Evolutionary conservation across 1,140 invertebrate genomes (phyloP), one percentile per base, ranked within the genome.

Genomic region (Augochlora pura): DNA sequence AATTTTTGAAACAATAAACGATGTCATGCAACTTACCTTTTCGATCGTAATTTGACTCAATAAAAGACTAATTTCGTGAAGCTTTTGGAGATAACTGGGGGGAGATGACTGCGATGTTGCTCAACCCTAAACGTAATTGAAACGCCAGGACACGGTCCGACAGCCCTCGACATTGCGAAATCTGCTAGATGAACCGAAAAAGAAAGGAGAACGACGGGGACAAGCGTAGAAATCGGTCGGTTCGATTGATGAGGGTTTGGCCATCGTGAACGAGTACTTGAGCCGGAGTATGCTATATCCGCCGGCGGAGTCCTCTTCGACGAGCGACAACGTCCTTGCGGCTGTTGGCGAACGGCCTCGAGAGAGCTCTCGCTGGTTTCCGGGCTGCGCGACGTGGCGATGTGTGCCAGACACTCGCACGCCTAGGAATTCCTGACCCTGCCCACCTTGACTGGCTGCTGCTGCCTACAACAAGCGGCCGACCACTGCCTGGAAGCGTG

Each of bases 341-440:
- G 73, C 71, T 46, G 86, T 88, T 89, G 85, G 85, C 86, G 87
- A 91, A 89, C 89, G 90, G 86, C 90, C 90, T 90, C 90, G 88
- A 87, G 80, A 89, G 86, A 87, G 81, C 83, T 87, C 88, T 85
- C 66, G 87, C 57, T 25, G 57, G 57, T 59, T 88, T 90, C 89
- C 89, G 86, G 88, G 84, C 88, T 86, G 85, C 70, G 76, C 82
- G 80, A 81, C 83, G 77, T 78, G 83, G 77, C 88, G 77, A 88
- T 86, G 83, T 90, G 85, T 89, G 85, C 85, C 87, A 87, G 86
- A 84, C 86, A 84, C 87, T 84, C 86, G 83, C 86, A 85, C 86
- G 82, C 86, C 87, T 88, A 90, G 83, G 87, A 91, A 91, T 91
- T 91, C 88, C 87, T 90, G 85, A 91, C 86, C 86, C 89, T 89